Evolutionary conservation across 2,888 invertebrate species (phyloP).

Genomic region (Acleris sparsana): DNA sequence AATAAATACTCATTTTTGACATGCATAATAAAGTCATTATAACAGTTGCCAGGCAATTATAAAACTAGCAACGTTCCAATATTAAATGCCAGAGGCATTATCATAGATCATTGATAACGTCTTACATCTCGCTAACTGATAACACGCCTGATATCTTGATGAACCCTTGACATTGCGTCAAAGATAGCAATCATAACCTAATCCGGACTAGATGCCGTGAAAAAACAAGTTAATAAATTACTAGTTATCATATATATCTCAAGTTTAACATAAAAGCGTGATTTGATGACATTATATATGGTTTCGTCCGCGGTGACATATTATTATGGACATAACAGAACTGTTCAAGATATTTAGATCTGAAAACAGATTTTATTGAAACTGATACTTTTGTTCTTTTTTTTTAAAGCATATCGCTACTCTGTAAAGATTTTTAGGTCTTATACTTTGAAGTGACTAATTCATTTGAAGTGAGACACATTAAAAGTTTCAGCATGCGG

Average conservation of each 20-base stretch:
- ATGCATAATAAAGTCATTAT: constrained; percentile 2
- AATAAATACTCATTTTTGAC: neutral
- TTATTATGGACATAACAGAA: constrained; percentile 6
- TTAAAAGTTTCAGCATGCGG: no score
- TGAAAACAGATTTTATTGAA: no score
- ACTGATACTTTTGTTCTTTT: no score
- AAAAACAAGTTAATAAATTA: constrained; percentile 31
- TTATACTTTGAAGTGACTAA: no score
- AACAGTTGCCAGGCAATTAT: neutral
- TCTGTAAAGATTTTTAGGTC: no score
- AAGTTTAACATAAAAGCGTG: constrained; percentile 30
- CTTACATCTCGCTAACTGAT: constrained; percentile 22
- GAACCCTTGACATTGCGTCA: constrained; percentile 30
- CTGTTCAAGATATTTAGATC: neutral
- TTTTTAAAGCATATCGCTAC: no score
- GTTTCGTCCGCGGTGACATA: constrained; percentile 14
- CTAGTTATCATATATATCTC: constrained; percentile 24
- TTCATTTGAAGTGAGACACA: no score
- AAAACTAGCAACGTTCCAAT: neutral
- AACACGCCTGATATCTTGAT: constrained; percentile 17
- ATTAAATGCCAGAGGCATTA: neutral
- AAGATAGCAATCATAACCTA: constrained; percentile 18
- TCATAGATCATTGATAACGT: constrained; percentile 12
- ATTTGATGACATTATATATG: constrained; percentile 25
- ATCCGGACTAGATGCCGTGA: constrained; percentile 20